phyloP scores from a whole-genome alignment of 2,797 vertebrate species.

The Muscicapa comitata region DNA sequence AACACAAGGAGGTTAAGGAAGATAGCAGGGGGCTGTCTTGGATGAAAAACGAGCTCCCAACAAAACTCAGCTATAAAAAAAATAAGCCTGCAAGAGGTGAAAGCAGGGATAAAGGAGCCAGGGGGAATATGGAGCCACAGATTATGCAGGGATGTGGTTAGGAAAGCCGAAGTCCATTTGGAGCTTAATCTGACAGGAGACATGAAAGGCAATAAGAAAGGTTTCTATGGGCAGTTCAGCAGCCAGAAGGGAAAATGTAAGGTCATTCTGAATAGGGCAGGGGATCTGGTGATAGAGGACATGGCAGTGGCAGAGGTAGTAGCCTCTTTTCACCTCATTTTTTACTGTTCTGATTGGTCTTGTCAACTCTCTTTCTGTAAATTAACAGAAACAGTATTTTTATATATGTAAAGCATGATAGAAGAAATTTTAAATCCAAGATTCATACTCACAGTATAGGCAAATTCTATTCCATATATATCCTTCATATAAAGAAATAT shows the following conservation, averaged over 20 bases:
- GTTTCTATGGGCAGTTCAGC: neutral
- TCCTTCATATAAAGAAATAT: neutral
- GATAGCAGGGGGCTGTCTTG: neutral
- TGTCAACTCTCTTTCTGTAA: neutral
- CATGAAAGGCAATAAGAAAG: neutral
- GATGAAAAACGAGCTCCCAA: neutral
- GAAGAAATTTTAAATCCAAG: neutral
- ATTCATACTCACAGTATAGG: neutral
- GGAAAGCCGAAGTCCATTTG: neutral
- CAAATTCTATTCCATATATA: neutral
- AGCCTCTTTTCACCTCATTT: neutral
- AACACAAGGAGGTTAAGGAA: neutral
- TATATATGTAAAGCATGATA: accelerated
- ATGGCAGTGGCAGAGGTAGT: neutral
- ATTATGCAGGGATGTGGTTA: neutral
- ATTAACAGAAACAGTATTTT: neutral
- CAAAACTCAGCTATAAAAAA: neutral
- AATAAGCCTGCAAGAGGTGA: neutral
- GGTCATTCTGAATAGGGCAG: neutral
- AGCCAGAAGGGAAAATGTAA: neutral
- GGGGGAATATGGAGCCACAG: neutral
- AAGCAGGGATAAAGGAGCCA: neutral
- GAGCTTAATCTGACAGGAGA: neutral
- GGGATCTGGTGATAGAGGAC: neutral
- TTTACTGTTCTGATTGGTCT: neutral